These are phyloP conservation scores for Caenorhabditis sp. DNA, from an alignment of 2,888 invertebrate genomes.

Conservation along the genomic window DNA sequence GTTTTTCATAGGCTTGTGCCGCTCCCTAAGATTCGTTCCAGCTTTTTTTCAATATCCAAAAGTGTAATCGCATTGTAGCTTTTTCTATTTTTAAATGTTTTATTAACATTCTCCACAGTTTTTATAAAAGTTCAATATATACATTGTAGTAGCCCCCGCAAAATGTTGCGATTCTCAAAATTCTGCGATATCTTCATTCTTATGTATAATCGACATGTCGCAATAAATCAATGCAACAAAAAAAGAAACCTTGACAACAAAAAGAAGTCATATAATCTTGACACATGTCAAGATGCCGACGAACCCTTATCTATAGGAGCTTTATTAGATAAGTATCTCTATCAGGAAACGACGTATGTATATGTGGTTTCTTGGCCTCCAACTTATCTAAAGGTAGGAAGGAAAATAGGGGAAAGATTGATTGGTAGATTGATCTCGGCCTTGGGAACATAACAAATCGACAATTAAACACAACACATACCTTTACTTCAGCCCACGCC, in stretches of 20 bases:
- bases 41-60: no score
- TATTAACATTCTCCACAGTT: no score
- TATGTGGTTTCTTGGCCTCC: background rate
- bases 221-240: background rate
- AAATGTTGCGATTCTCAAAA: no score
- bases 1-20: no score
- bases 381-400: background rate
- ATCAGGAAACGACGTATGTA: background rate
- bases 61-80: no score
- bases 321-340: background rate
- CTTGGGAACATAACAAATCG: slow-evolving; percentile 9
- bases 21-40: no score
- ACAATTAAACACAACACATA: slow-evolving; percentile 6
- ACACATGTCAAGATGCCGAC: background rate
- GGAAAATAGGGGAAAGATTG: slow-evolving; percentile 19
- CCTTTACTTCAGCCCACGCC: slow-evolving; percentile 77
- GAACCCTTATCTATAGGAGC: background rate
- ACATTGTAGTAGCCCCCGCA: no score
- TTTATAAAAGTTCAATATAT: no score
- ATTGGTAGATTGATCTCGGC: slow-evolving; percentile 28
- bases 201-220: background rate
- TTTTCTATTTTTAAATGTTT: no score
- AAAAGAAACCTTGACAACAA: background rate
- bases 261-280: background rate
- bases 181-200: background rate